A percentile compares a stretch with the other conserved stretches of the same genome.
Evolutionary conservation across 2,797 vertebrate species (phyloP).

Genomic region (Premnoplex brunnescens): DNA sequence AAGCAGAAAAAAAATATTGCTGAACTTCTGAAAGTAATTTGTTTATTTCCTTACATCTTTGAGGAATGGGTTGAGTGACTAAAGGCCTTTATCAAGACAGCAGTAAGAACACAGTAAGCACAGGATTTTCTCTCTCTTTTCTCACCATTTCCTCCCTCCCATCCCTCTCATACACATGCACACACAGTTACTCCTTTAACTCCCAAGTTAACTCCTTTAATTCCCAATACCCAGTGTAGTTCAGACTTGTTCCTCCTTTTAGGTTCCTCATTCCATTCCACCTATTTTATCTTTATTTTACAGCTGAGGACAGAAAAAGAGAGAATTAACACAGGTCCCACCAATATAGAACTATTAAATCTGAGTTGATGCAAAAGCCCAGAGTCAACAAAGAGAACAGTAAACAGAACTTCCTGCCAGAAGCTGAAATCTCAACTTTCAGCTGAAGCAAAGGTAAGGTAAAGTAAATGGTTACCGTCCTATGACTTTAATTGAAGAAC

Average conservation of each 20-base stretch:
- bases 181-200: neutral
- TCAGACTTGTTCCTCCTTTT: neutral
- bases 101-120: neutral
- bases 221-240: neutral
- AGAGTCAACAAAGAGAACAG: neutral
- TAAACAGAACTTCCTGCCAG: neutral
- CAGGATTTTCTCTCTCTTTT: neutral
- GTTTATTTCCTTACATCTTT: neutral
- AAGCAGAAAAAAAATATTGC: neutral
- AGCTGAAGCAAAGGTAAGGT: neutral
- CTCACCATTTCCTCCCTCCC: rapidly evolving
- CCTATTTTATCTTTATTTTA: neutral
- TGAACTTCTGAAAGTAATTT: neutral
- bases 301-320: neutral
- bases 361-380: neutral
- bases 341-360: neutral
- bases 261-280: neutral
- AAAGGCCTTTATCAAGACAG: neutral
- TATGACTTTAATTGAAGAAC: neutral
- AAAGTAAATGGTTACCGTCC: neutral
- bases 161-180: neutral
- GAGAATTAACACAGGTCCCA: neutral
- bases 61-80: neutral
- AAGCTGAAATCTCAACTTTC: neutral
- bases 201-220: neutral